Conservation (phyloP, 2,113 vertebrate genomes). For the Neotragus pygmaeus region DNA sequence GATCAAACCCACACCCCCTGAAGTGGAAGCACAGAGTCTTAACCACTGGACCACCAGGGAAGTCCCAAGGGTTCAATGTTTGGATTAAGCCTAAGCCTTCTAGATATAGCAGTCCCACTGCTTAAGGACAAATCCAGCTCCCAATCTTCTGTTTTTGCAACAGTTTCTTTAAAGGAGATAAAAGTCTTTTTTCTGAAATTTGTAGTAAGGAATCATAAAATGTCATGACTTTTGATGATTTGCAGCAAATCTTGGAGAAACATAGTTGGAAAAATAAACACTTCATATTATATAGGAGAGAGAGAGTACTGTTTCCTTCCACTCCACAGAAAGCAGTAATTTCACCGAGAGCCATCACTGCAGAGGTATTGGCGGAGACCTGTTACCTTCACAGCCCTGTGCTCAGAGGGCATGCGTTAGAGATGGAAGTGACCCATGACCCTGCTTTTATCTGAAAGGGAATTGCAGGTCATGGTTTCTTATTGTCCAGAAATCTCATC, state of each 20-base stretch:
- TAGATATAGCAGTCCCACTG: background rate
- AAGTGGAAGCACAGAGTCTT: background rate
- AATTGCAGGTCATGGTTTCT: background rate
- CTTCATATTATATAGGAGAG: background rate
- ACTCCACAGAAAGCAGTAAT: background rate
- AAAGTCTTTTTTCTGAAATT: background rate
- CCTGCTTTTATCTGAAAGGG: background rate
- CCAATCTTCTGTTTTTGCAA: background rate
- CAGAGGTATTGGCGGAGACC: background rate
- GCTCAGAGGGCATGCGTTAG: background rate
- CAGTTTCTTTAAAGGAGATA: background rate
- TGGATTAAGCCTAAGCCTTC: background rate
- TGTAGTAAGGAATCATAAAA: slow-evolving; percentile 4
- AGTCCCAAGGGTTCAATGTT: background rate
- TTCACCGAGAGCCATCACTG: background rate
- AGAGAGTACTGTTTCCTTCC: background rate
- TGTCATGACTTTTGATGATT: slow-evolving; percentile 22
- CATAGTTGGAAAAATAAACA: background rate
- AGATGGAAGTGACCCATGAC: background rate
- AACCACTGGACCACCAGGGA: background rate
- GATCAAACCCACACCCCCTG: background rate
- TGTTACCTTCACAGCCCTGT: background rate
- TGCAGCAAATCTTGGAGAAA: background rate
- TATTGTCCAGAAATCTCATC: background rate
- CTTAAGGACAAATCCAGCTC: background rate